Evolutionary conservation across 2,888 invertebrate species (phyloP).

Genomic region (Coecobrya sp.): DNA sequence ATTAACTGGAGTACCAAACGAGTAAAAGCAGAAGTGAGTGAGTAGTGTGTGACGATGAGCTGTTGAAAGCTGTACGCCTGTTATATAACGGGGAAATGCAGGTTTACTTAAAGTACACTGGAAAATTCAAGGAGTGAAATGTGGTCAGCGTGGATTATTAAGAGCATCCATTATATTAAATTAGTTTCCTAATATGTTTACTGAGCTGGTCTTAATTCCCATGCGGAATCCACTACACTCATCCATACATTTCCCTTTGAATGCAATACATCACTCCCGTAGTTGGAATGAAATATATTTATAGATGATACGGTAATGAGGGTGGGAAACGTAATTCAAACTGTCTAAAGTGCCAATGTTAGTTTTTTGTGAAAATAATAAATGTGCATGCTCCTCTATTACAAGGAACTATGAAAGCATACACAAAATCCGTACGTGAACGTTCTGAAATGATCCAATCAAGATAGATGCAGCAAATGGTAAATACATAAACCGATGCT

Average conservation of each 20-base stretch:
- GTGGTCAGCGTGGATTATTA: constrained; percentile 63
- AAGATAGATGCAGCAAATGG: background rate
- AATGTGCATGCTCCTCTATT: background rate
- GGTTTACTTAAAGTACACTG: background rate
- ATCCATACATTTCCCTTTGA: constrained; percentile 26
- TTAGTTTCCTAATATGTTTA: constrained; percentile 74
- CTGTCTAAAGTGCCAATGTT: constrained; percentile 73
- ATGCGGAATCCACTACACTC: background rate
- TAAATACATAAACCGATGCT: background rate
- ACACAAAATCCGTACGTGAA: background rate
- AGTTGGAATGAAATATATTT: constrained; percentile 67
- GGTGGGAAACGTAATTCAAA: constrained; percentile 80
- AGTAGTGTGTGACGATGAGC: background rate
- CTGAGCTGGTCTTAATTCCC: constrained; percentile 45
- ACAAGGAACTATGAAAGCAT: background rate
- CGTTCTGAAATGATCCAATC: background rate
- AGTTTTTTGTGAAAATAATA: constrained; percentile 38
- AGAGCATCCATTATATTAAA: constrained; percentile 70
- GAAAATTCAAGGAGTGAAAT: constrained; percentile 35
- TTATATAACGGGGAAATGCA: background rate
- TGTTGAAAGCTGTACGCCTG: background rate
- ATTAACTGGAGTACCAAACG: constrained; percentile 48
- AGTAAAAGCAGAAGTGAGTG: background rate
- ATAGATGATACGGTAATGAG: constrained; percentile 77
- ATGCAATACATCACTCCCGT: constrained; percentile 35